Evolutionary conservation across 2,888 invertebrate genomes (phyloP).

Genomic region (Tiphia femorata): DNA sequence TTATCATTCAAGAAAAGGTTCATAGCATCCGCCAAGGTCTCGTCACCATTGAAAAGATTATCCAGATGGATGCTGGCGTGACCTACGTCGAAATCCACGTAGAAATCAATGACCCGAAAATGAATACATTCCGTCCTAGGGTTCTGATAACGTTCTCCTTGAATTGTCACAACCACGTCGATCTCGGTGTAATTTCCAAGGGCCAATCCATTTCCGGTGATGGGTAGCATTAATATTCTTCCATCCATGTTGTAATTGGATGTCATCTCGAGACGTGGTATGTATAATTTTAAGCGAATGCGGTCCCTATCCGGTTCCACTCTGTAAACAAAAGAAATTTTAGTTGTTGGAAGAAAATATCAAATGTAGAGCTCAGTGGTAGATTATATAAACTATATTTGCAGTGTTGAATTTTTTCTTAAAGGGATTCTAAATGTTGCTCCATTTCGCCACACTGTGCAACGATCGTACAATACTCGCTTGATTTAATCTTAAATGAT

Average conservation of each 20-base stretch:
- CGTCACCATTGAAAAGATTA: slow-evolving; percentile 81
- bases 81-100: slow-evolving; percentile 77
- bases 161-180: slow-evolving; percentile 74
- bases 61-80: slow-evolving; percentile 77
- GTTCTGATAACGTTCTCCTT: slow-evolving; percentile 72
- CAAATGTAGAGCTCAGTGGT: too few relatives aligned
- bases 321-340: too few relatives aligned
- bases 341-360: too few relatives aligned
- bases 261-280: slow-evolving; percentile 76
- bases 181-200: slow-evolving; percentile 80
- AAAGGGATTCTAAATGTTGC: too few relatives aligned
- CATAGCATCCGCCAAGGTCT: slow-evolving; percentile 75
- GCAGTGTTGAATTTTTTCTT: too few relatives aligned
- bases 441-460: too few relatives aligned
- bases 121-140: slow-evolving; percentile 62
- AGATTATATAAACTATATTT: too few relatives aligned
- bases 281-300: slow-evolving; percentile 74
- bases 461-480: too few relatives aligned
- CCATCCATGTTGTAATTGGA: slow-evolving; percentile 79
- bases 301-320: slow-evolving; percentile 73
- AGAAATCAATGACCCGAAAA: slow-evolving; percentile 75
- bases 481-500: too few relatives aligned
- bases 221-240: slow-evolving; percentile 80
- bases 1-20: slow-evolving; percentile 84
- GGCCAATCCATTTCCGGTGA: slow-evolving; percentile 78